A percentile compares a stretch with the other conserved stretches of the same genome.
phyloP scores from a whole-genome alignment of 1,140 invertebrate species.

The Eriocheir sinensis region DNA sequence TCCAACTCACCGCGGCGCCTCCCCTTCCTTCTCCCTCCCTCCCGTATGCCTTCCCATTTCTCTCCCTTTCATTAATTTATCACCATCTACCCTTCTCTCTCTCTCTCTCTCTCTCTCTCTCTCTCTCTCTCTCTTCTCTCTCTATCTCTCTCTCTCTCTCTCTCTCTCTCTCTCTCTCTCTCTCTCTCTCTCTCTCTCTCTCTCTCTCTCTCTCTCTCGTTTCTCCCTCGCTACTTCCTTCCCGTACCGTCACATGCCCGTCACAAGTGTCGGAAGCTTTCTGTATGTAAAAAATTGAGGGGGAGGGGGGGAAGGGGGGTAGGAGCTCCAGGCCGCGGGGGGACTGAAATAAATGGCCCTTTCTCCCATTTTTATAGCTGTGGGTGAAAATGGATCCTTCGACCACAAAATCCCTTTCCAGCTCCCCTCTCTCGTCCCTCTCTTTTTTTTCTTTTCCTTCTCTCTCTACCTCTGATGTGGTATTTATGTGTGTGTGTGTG shows the following conservation, averaged over 20 bases:
- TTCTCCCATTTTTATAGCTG: background rate
- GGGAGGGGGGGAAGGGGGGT: too few relatives aligned
- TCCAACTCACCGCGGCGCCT: background rate
- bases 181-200: too few relatives aligned
- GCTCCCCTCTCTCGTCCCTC: background rate
- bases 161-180: too few relatives aligned
- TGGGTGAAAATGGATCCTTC: background rate
- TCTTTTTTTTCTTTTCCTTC: background rate
- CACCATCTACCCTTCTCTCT: too few relatives aligned
- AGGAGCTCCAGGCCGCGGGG: background rate
- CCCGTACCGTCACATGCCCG: background rate
- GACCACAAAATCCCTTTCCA: background rate
- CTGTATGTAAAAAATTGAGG: slow-evolving; percentile 27
- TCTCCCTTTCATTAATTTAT: too few relatives aligned
- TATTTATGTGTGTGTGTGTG: background rate
- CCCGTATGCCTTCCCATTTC: too few relatives aligned
- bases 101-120: too few relatives aligned
- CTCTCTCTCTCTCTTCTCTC: too few relatives aligned
- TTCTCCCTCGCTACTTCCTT: too few relatives aligned
- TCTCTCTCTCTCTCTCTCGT: too few relatives aligned
- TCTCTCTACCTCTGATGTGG: background rate
- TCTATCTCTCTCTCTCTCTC: too few relatives aligned
- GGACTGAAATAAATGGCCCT: background rate
- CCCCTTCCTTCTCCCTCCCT: background rate
- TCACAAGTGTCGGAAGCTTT: background rate